Evolutionary conservation across 2,888 invertebrate species (phyloP).

Genomic region (Ctena decussata): DNA sequence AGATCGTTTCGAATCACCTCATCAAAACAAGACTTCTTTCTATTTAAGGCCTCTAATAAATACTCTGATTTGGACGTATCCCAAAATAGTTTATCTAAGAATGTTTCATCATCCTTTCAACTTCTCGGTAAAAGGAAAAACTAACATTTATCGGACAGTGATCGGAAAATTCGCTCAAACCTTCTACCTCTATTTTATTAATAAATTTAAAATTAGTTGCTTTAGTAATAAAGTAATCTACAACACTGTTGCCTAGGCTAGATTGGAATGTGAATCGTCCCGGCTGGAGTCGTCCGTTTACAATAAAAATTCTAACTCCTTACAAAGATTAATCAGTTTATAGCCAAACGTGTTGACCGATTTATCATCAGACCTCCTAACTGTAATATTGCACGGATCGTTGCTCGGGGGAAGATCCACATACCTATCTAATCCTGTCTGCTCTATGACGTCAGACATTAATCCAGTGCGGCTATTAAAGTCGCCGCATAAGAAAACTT

Average conservation of each 20-base stretch:
- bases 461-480: background rate
- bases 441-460: background rate
- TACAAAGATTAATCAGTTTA: background rate
- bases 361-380: too few relatives aligned
- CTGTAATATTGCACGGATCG: background rate
- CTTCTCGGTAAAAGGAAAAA: background rate
- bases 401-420: background rate
- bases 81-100: too few relatives aligned
- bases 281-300: background rate
- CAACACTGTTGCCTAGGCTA: background rate
- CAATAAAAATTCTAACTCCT: background rate
- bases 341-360: background rate
- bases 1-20: background rate
- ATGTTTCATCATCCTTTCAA: too few relatives aligned
- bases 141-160: background rate
- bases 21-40: background rate
- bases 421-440: background rate
- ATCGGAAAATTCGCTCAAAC: constrained; percentile 15
- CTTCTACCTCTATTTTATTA: background rate
- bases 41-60: background rate
- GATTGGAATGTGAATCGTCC: background rate
- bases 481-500: background rate
- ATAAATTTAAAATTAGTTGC: background rate
- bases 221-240: background rate
- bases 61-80: background rate